Evolutionary conservation across 2,888 invertebrate species (phyloP).

Genomic region (Lissonota sp.): DNA sequence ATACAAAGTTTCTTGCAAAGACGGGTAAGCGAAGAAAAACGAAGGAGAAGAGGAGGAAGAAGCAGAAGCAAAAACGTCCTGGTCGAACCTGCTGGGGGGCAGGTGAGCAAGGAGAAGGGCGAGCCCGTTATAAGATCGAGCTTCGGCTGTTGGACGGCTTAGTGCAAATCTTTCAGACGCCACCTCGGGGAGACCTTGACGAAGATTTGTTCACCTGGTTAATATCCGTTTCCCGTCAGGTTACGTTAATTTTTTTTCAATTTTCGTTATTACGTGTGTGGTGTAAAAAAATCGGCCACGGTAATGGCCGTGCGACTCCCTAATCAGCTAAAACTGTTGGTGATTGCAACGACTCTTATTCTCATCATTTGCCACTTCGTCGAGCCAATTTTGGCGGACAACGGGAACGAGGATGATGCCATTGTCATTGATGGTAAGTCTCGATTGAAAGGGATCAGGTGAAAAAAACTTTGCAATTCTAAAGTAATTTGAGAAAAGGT

Average conservation of each 20-base stretch:
- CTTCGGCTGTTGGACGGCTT: constrained; percentile 85
- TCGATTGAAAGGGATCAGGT: too few species aligned
- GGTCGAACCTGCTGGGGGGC: constrained; percentile 67
- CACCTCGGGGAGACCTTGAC: constrained; percentile 56
- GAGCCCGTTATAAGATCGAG: constrained; percentile 85
- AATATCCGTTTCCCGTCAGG: constrained; percentile 28
- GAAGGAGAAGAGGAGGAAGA: constrained; percentile 55
- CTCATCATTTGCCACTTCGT: constrained; percentile 38
- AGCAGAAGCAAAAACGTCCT: constrained; percentile 63
- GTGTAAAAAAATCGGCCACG: constrained; percentile 32
- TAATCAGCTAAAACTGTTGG: constrained; percentile 43
- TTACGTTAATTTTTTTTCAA: constrained; percentile 3
- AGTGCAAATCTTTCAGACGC: constrained; percentile 79
- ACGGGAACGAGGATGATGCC: constrained; percentile 82
- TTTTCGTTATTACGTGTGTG: constrained; percentile 21
- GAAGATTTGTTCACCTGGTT: constrained; percentile 32
- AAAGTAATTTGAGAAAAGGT: neutral
- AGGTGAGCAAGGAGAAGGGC: constrained; percentile 84
- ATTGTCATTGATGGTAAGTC: constrained; percentile 85
- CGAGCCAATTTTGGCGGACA: constrained; percentile 38
- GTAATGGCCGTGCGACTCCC: constrained; percentile 52
- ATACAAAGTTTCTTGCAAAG: constrained; percentile 3
- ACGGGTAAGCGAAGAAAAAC: constrained; percentile 27
- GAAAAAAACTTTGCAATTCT: too few species aligned
- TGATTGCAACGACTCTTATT: constrained; percentile 16